phyloP scores from a whole-genome alignment of 1,140 invertebrate genomes.

The Idris sp. region DNA sequence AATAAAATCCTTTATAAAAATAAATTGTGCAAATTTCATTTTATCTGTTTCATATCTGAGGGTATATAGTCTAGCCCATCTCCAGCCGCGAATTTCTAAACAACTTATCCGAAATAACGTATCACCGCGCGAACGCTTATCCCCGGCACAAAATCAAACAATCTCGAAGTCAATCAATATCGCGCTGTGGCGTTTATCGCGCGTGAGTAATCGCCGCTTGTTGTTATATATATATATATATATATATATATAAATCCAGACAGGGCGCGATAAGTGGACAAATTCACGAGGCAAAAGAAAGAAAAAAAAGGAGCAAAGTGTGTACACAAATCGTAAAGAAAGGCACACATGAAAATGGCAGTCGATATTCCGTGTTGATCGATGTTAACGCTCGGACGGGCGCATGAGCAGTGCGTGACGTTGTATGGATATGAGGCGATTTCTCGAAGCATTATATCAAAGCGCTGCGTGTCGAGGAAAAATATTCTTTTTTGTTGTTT shows the following conservation, averaged over 20 bases:
- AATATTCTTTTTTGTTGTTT: slow-evolving; percentile 12
- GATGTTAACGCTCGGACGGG: slow-evolving; percentile 56
- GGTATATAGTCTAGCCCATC: not conserved
- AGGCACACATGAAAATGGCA: slow-evolving; percentile 5
- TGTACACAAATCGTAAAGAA: slow-evolving; percentile 57
- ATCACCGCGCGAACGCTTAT: slow-evolving; percentile 26
- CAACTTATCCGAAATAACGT: slow-evolving; percentile 33
- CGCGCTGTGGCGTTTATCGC: slow-evolving; percentile 17
- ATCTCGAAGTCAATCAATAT: slow-evolving; percentile 40
- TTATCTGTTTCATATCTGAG: slow-evolving; percentile 7
- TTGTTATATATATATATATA: slow-evolving; percentile 39
- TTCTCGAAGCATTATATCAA: slow-evolving; percentile 65
- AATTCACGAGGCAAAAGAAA: slow-evolving; percentile 49
- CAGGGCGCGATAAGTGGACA: slow-evolving; percentile 45
- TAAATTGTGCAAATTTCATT: slow-evolving; percentile 10
- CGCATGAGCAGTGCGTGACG: slow-evolving; percentile 71
- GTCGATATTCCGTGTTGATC: slow-evolving; percentile 57
- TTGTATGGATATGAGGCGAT: slow-evolving; percentile 78
- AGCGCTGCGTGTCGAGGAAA: slow-evolving; percentile 50
- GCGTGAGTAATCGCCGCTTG: slow-evolving; percentile 24
- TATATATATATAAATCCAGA: too few relatives aligned
- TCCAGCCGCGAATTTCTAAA: slow-evolving; percentile 11
- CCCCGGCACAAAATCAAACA: slow-evolving; percentile 44
- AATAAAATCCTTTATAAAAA: too few relatives aligned
- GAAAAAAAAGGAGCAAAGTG: slow-evolving; percentile 3